Percentiles rank a stretch among this genome's conserved stretches.
These are phyloP conservation scores for Rhopalosiphum nymphaeae DNA, from an alignment of 2,888 invertebrate genomes.

Conservation along the genomic window DNA sequence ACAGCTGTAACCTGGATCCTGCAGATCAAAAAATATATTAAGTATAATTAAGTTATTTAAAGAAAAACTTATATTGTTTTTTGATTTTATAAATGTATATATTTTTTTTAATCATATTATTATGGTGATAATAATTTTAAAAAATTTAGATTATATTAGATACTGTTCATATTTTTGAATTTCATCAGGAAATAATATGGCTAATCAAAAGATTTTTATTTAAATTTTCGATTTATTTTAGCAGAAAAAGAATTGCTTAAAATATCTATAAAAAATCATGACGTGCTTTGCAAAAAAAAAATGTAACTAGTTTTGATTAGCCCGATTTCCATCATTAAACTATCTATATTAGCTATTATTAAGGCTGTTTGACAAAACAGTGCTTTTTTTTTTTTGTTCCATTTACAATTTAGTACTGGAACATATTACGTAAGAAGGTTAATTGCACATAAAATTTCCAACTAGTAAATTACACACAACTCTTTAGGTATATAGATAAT, in stretches of 20 bases:
- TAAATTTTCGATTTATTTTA: not conserved
- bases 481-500: not conserved
- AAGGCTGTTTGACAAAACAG: not conserved
- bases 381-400: not conserved
- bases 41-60: not conserved
- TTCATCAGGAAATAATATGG: not conserved
- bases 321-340: not conserved
- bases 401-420: not conserved
- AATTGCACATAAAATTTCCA: not conserved
- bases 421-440: not conserved
- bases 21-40: not conserved
- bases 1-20: not conserved
- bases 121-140: not conserved
- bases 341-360: not conserved
- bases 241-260: not conserved
- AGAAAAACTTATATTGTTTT: not conserved
- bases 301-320: not conserved
- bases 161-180: not conserved
- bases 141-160: not conserved
- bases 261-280: not conserved
- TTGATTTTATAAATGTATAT: not conserved
- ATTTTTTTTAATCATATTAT: not conserved
- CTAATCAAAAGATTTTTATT: not conserved
- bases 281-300: not conserved
- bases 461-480: not conserved